Evolutionary conservation across 2,888 invertebrate genomes (phyloP).

Genomic region (Syrphus vitripennis): DNA sequence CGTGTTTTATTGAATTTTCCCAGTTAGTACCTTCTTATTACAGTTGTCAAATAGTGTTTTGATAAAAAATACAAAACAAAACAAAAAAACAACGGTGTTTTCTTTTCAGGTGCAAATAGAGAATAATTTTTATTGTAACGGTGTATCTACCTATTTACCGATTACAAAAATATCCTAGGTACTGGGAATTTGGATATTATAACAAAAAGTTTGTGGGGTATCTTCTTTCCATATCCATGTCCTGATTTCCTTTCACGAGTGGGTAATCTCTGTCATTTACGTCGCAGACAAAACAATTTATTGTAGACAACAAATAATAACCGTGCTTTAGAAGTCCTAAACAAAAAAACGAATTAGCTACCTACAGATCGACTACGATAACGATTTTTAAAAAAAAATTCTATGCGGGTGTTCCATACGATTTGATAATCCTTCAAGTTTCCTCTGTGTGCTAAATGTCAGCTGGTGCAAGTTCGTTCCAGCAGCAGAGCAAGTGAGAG

Average conservation of each 20-base stretch:
- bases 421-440: conserved; percentile 38
- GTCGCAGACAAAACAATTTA: conserved; percentile 35
- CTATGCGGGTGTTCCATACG: conserved; percentile 50
- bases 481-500: conserved; percentile 51
- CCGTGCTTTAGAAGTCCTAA: neutral
- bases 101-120: neutral
- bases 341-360: conserved; percentile 30
- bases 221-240: neutral
- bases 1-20: conserved; percentile 54
- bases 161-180: conserved; percentile 28
- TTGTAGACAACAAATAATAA: neutral
- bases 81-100: neutral
- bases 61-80: no score
- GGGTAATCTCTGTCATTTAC: conserved; percentile 17
- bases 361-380: neutral
- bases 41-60: conserved; percentile 25
- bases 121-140: conserved; percentile 9
- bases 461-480: conserved; percentile 57
- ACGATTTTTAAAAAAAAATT: conserved; percentile 8
- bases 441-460: conserved; percentile 52
- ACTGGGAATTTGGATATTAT: conserved; percentile 45
- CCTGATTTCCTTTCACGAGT: neutral
- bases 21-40: no score
- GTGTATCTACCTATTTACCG: neutral
- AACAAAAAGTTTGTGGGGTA: conserved; percentile 53